A percentile compares a stretch with the other conserved stretches of the same genome.
Evolutionary conservation across 2,113 vertebrate genomes (phyloP).

Genomic region (Empidonax alnorum): DNA sequence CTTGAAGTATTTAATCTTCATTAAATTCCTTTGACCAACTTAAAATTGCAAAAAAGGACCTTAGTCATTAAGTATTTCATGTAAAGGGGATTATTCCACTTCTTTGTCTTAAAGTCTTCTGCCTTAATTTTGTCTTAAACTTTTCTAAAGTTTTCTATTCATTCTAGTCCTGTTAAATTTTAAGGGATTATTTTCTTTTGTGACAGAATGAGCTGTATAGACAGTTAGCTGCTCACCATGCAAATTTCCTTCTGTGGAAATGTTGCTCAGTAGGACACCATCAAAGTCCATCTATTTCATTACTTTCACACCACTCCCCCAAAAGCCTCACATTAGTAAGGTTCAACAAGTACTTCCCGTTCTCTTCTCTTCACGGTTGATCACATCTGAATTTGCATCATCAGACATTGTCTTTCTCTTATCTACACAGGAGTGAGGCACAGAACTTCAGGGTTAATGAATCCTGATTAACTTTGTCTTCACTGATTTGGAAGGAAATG

Average conservation of each 20-base stretch:
- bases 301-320: not conserved
- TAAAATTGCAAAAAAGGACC: not conserved
- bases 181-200: not conserved
- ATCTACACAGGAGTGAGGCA: not conserved
- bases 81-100: not conserved
- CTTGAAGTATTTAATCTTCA: not conserved
- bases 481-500: not conserved
- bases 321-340: conserved; percentile 10
- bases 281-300: not conserved
- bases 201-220: not conserved
- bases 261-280: conserved; percentile 11
- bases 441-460: not conserved
- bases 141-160: not conserved
- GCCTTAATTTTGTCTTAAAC: conserved; percentile 16
- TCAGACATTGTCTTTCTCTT: not conserved
- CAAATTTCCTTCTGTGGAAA: conserved; percentile 3
- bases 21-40: conserved; percentile 1
- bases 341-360: conserved; percentile 15
- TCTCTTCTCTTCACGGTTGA: not conserved
- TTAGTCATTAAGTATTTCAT: not conserved
- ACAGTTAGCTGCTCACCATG: not conserved
- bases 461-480: conserved; percentile 21
- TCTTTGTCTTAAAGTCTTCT: not conserved
- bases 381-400: conserved; percentile 2
- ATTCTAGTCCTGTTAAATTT: not conserved